Percentiles rank a stretch among this genome's conserved stretches.
Conservation (phyloP, 2,888 invertebrate genomes). For the Callinectes sapidus region DNA sequence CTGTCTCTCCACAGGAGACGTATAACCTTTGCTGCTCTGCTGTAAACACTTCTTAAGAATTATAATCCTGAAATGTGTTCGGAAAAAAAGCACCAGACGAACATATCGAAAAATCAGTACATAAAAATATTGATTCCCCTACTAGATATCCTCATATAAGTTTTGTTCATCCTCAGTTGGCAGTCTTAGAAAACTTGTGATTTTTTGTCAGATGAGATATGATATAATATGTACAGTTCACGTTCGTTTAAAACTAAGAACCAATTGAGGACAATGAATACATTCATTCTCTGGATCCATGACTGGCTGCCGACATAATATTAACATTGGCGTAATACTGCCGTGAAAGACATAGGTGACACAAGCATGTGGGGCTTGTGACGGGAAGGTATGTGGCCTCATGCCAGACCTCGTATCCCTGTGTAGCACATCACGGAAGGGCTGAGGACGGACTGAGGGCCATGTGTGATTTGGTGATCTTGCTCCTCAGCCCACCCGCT, state of each 20-base stretch:
- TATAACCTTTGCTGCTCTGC: background rate
- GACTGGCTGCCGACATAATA: background rate
- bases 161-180: background rate
- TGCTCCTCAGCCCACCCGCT: background rate
- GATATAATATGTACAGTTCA: background rate
- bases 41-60: background rate
- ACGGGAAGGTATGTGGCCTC: background rate
- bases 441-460: background rate
- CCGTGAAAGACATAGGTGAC: conserved; percentile 16
- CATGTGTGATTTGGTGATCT: background rate
- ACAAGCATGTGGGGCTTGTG: background rate
- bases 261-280: background rate
- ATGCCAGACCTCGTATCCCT: background rate
- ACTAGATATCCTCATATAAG: background rate
- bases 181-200: background rate
- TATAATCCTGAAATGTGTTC: background rate
- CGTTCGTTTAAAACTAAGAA: background rate
- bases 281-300: background rate
- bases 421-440: background rate
- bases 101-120: background rate
- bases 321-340: conserved; percentile 16
- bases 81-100: background rate
- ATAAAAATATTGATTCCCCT: background rate
- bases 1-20: background rate
- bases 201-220: background rate